Percentiles rank a stretch among this genome's conserved stretches.
These are phyloP conservation scores for Drosophila quadrilineata DNA, from an alignment of 1,140 invertebrate genomes.

Conservation along the genomic window DNA sequence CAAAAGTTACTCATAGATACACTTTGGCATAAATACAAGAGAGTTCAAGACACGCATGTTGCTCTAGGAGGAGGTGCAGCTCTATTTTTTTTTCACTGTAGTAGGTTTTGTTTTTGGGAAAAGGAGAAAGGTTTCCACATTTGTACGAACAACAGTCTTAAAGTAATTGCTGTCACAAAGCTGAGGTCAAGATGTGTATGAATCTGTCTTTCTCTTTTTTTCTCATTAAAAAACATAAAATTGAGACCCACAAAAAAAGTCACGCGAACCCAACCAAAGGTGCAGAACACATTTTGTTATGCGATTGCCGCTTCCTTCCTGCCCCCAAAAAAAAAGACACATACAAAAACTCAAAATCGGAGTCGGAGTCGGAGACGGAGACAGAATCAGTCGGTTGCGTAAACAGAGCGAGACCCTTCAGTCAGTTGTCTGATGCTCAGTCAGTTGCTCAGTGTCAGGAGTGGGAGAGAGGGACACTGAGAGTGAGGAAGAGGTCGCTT, in stretches of 20 bases:
- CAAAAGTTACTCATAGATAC: too few species aligned
- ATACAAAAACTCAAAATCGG: too few species aligned
- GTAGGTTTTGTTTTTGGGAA: conserved; percentile 15
- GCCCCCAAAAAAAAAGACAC: too few species aligned
- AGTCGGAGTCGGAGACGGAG: too few species aligned
- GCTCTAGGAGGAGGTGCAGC: too few species aligned
- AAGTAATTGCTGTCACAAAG: conserved; percentile 80
- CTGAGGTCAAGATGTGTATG: conserved; percentile 54
- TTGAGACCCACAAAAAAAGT: conserved; percentile 16
- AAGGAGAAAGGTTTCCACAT: conserved; percentile 29
- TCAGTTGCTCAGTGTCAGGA: too few species aligned
- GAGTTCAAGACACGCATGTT: too few species aligned
- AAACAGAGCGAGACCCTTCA: too few species aligned
- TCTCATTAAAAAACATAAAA: neutral
- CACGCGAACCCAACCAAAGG: conserved; percentile 69
- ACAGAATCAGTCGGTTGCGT: too few species aligned
- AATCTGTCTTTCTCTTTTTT: conserved; percentile 9
- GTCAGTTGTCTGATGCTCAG: conserved; percentile 50
- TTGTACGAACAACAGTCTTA: conserved; percentile 34
- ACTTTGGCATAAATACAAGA: too few species aligned
- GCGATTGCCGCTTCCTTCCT: conserved; percentile 65
- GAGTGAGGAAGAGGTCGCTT: too few species aligned
- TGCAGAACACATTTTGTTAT: conserved; percentile 73
- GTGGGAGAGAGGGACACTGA: too few species aligned
- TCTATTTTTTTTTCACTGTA: conserved; percentile 8